phyloP scores from a whole-genome alignment of 2,888 invertebrate species.

The Spisula solida region DNA sequence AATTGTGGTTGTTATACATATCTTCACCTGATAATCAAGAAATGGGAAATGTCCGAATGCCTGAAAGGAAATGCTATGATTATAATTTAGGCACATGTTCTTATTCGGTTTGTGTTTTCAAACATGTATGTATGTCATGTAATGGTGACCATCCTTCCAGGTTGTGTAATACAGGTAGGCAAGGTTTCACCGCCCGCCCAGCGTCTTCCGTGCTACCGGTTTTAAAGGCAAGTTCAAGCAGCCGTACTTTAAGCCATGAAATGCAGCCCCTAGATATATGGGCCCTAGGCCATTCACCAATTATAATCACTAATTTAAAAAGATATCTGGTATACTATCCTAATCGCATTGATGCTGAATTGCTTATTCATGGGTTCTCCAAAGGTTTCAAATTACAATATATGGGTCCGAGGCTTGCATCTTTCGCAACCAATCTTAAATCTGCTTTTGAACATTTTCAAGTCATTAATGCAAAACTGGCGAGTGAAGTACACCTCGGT shows the following conservation, averaged over 20 bases:
- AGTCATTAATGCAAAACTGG: constrained; percentile 38
- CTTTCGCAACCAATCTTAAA: constrained; percentile 9
- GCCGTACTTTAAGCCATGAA: background rate
- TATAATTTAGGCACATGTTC: too few species aligned
- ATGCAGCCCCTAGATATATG: background rate
- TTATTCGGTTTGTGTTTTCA: too few species aligned
- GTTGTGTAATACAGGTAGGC: background rate
- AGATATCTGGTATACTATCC: background rate
- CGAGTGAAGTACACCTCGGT: constrained; percentile 37
- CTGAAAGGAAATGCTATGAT: too few species aligned
- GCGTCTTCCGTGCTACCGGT: too few species aligned
- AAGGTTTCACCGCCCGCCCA: background rate
- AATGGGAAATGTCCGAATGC: too few species aligned
- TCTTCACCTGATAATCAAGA: too few species aligned
- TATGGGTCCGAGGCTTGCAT: background rate
- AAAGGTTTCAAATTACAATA: constrained; percentile 24
- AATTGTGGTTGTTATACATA: too few species aligned
- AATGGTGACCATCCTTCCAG: too few species aligned
- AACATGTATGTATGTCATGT: too few species aligned
- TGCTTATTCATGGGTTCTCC: background rate
- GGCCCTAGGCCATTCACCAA: constrained; percentile 30
- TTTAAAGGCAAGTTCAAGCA: too few species aligned
- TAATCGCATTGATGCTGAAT: background rate
- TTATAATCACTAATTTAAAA: background rate
- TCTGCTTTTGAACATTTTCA: constrained; percentile 43